These are phyloP conservation scores for Pterophyllum scalare DNA, from an alignment of 2,113 vertebrate genomes.

Conservation along the genomic window DNA sequence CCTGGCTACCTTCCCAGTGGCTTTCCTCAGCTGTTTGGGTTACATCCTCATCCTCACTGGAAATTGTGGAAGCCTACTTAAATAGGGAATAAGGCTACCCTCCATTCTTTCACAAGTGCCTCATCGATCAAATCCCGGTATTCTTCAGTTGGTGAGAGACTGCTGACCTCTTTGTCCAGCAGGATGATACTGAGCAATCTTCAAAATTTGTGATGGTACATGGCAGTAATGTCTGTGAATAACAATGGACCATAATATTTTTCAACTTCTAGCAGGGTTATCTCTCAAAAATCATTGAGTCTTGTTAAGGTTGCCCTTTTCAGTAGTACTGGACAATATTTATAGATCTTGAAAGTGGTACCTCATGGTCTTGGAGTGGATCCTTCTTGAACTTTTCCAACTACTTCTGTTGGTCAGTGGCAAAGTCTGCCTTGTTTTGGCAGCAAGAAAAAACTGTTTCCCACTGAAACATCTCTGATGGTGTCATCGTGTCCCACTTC, in stretches of 20 bases:
- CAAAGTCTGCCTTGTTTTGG: neutral
- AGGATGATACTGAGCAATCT: neutral
- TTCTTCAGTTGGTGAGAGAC: neutral
- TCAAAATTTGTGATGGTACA: neutral
- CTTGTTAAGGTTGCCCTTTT: neutral
- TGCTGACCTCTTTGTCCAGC: neutral
- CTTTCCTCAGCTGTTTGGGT: neutral
- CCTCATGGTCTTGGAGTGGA: neutral
- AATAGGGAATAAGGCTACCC: neutral
- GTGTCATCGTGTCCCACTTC: neutral
- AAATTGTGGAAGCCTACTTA: neutral
- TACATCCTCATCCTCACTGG: slow-evolving; percentile 4
- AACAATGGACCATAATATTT: neutral
- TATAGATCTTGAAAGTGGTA: neutral
- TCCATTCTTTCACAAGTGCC: neutral
- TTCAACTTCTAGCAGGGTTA: neutral
- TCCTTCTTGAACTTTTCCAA: slow-evolving; percentile 6
- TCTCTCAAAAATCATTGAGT: neutral
- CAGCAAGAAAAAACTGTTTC: neutral
- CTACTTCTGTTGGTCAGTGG: neutral
- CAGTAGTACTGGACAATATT: neutral
- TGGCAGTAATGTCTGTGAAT: neutral
- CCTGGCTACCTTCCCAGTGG: slow-evolving; percentile 5
- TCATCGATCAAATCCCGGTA: neutral
- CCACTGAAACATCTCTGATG: neutral